Evolutionary conservation across 2,797 vertebrate genomes (phyloP).

Genomic region (Apogon hyalosoma): DNA sequence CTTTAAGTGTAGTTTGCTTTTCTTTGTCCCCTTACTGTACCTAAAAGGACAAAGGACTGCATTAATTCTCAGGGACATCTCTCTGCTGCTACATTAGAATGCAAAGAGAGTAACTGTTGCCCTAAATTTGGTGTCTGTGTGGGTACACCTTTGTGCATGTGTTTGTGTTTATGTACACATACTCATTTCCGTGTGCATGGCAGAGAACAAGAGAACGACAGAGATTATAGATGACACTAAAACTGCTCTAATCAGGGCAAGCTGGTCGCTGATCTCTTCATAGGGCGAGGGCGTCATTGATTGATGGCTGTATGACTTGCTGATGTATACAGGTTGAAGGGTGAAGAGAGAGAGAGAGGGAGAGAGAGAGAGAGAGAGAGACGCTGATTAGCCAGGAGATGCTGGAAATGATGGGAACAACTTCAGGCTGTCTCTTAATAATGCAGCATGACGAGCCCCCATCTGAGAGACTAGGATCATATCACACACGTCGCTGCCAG

Average conservation of each 20-base stretch:
- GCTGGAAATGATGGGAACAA: slow-evolving; percentile 42
- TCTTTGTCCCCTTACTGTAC: slow-evolving; percentile 52
- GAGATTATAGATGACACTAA: slow-evolving; percentile 69
- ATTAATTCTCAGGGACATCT: slow-evolving; percentile 58
- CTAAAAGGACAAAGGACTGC: slow-evolving; percentile 57
- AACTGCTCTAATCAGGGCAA: slow-evolving; percentile 73
- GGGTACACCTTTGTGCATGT: slow-evolving; percentile 12
- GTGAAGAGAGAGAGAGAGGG: slow-evolving; percentile 39
- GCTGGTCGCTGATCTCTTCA: slow-evolving; percentile 72
- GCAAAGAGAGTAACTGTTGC: slow-evolving; percentile 61
- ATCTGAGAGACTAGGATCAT: slow-evolving; percentile 28
- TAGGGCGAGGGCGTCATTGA: slow-evolving; percentile 61
- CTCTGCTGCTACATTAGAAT: slow-evolving; percentile 57
- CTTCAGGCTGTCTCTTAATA: slow-evolving; percentile 52
- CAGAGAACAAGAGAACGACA: slow-evolving; percentile 2
- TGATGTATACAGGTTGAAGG: slow-evolving; percentile 46
- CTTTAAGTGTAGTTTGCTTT: slow-evolving; percentile 38
- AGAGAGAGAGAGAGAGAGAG: slow-evolving; percentile 54
- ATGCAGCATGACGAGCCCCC: slow-evolving; percentile 23
- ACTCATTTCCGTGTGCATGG: slow-evolving; percentile 12
- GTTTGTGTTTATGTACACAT: slow-evolving; percentile 22
- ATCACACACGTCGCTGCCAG: slow-evolving; percentile 31
- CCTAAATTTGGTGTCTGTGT: slow-evolving; percentile 63
- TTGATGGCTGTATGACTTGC: slow-evolving; percentile 69
- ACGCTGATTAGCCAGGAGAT: slow-evolving; percentile 46